Percentiles rank a stretch among this genome's conserved stretches.
Conservation (phyloP, 2,797 vertebrate species). For the Thunnus albacares region DNA sequence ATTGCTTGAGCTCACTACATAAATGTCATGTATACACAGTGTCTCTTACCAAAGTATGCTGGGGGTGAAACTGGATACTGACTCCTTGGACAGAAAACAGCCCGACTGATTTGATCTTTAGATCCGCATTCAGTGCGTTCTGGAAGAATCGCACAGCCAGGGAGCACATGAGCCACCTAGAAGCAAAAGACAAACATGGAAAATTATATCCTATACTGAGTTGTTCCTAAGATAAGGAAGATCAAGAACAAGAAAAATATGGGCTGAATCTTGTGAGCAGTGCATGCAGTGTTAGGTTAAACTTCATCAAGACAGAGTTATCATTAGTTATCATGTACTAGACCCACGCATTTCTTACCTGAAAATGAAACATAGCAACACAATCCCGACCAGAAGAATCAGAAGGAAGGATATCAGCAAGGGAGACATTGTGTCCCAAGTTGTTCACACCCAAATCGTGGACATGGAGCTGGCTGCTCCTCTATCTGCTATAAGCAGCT, state of each 20-base stretch:
- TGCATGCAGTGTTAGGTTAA: not conserved
- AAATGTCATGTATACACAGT: conserved; percentile 58
- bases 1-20: conserved; percentile 4
- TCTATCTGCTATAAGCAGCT: conserved; percentile 61
- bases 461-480: conserved; percentile 66
- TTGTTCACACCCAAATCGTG: conserved; percentile 70
- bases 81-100: conserved; percentile 93
- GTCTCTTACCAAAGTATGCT: conserved; percentile 92
- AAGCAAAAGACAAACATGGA: not conserved
- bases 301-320: not conserved
- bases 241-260: not conserved
- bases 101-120: conserved; percentile 94
- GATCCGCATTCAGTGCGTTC: conserved; percentile 89
- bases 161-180: conserved; percentile 91
- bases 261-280: not conserved
- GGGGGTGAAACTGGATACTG: conserved; percentile 93
- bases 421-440: conserved; percentile 83
- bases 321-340: not conserved
- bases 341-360: conserved; percentile 73
- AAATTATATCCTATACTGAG: not conserved
- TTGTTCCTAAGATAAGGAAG: not conserved
- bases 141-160: conserved; percentile 91
- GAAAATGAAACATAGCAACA: conserved; percentile 72
- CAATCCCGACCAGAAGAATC: conserved; percentile 68
- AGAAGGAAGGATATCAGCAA: conserved; percentile 75